Conservation (phyloP, 2,888 invertebrate species). For the Brenthis ino region DNA sequence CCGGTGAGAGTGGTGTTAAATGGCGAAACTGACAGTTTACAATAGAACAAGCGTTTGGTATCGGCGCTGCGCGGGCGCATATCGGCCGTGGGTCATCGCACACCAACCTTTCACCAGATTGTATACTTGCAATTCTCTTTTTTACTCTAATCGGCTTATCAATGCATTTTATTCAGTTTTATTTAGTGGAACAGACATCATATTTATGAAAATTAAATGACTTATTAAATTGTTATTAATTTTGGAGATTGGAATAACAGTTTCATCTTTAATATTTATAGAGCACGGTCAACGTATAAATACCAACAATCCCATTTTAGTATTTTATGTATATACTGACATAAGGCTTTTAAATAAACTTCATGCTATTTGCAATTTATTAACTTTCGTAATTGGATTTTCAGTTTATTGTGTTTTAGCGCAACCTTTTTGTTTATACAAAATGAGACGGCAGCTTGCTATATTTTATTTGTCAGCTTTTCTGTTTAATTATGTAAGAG, state of each 20-base stretch:
- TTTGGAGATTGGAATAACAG: not conserved
- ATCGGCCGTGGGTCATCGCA: constrained; percentile 65
- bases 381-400: constrained; percentile 39
- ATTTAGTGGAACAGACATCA: not conserved
- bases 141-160: constrained; percentile 1
- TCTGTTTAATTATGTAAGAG: constrained; percentile 32
- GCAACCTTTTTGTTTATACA: constrained; percentile 34
- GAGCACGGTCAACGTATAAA: not conserved
- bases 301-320: constrained; percentile 10
- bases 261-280: not conserved
- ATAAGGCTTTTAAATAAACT: constrained; percentile 32
- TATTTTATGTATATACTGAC: constrained; percentile 28
- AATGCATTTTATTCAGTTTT: not conserved
- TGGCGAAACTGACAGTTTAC: constrained; percentile 68
- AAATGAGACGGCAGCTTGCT: constrained; percentile 33
- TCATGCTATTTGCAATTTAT: constrained; percentile 39
- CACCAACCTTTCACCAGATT: constrained; percentile 64
- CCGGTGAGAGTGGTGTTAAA: constrained; percentile 74
- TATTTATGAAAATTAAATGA: not conserved
- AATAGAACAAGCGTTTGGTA: constrained; percentile 59
- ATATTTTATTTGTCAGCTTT: constrained; percentile 28
- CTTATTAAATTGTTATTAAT: not conserved
- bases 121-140: not conserved
- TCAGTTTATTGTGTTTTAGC: constrained; percentile 36
- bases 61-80: constrained; percentile 44